Conservation (phyloP, 1,140 invertebrate species). For the Drosophila quadrilineata region DNA sequence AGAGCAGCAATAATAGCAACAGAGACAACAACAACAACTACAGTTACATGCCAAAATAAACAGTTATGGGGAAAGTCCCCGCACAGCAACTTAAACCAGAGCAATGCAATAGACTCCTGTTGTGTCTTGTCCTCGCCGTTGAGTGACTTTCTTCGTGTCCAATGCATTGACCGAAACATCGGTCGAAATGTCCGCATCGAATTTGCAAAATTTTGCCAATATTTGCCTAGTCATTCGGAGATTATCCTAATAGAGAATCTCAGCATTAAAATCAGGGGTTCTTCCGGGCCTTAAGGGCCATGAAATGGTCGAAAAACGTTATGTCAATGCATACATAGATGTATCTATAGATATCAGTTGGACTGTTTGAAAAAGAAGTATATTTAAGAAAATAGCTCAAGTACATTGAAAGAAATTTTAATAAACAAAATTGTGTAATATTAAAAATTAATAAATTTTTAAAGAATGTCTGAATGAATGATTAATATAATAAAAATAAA, state of each 20-base stretch:
- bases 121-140: too few species aligned
- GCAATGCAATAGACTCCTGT: conserved; percentile 11
- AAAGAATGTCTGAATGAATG: too few species aligned
- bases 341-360: background rate
- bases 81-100: background rate
- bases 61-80: conserved; percentile 3
- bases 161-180: conserved; percentile 40
- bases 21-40: conserved; percentile 35
- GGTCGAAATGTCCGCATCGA: conserved; percentile 47
- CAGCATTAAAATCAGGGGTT: conserved; percentile 30
- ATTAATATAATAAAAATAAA: background rate
- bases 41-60: conserved; percentile 37
- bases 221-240: conserved; percentile 79
- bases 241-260: conserved; percentile 81
- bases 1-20: too few species aligned
- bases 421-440: too few species aligned
- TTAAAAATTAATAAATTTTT: too few species aligned
- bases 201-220: conserved; percentile 78
- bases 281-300: conserved; percentile 7
- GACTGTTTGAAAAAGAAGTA: conserved; percentile 40
- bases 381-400: conserved; percentile 39
- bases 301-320: conserved; percentile 12
- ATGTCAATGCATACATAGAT: conserved; percentile 27
- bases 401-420: conserved; percentile 25
- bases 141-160: conserved; percentile 41